Evolutionary conservation across 2,797 vertebrate species (phyloP).

Genomic region (Chaetophractus vellerosus): DNA sequence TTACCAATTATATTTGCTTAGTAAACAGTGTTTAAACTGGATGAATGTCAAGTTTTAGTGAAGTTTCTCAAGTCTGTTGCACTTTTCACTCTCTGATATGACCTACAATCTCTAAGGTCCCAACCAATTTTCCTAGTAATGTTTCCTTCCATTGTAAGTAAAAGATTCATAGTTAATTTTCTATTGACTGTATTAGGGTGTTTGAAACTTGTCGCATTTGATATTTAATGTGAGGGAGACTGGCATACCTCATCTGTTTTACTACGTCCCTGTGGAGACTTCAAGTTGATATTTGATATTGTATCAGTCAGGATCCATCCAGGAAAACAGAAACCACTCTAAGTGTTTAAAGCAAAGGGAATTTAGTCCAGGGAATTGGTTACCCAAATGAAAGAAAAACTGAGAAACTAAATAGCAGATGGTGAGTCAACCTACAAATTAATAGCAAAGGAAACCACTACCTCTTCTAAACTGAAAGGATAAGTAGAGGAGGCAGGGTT

Average conservation of each 20-base stretch:
- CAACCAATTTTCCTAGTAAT: constrained; percentile 25
- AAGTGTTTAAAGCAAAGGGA: constrained; percentile 60
- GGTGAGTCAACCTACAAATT: background rate
- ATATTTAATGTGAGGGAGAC: constrained; percentile 52
- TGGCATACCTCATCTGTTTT: constrained; percentile 65
- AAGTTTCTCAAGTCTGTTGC: constrained; percentile 8
- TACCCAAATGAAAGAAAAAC: constrained; percentile 50
- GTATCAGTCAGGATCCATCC: constrained; percentile 21
- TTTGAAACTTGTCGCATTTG: constrained; percentile 67
- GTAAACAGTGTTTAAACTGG: background rate
- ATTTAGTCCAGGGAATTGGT: constrained; percentile 44
- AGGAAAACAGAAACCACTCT: constrained; percentile 56
- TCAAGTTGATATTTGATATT: constrained; percentile 57
- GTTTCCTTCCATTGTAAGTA: constrained; percentile 67
- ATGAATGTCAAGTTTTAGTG: background rate
- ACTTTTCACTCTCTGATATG: constrained; percentile 16
- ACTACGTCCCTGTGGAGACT: constrained; percentile 69
- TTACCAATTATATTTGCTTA: background rate
- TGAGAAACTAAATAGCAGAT: constrained; percentile 7
- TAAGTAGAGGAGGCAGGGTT: background rate
- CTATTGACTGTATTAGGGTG: background rate
- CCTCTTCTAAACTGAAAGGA: background rate
- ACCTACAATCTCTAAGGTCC: constrained; percentile 8
- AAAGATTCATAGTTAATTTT: constrained; percentile 73
- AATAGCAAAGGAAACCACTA: background rate